Percentiles rank a stretch among this genome's conserved stretches.
These are phyloP conservation scores for Lagocephalus sceleratus DNA, from an alignment of 2,797 vertebrate species.

Conservation along the genomic window DNA sequence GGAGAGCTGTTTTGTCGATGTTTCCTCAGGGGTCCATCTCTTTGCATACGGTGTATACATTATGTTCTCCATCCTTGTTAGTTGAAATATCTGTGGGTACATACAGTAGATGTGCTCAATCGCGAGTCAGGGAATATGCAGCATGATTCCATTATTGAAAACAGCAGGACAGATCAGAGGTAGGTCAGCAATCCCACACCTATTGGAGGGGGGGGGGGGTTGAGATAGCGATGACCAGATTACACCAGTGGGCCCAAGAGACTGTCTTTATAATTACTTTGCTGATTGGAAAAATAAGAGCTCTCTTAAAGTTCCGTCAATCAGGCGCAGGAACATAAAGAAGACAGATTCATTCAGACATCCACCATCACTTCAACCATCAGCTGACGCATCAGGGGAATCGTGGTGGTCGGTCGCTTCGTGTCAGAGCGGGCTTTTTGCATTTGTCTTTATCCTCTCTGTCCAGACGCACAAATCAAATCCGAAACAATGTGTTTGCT, in stretches of 20 bases:
- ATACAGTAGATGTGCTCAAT: constrained; percentile 9
- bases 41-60: constrained; percentile 26
- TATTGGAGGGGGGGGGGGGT: constrained; percentile 46
- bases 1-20: constrained; percentile 8
- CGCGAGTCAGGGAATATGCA: constrained; percentile 11
- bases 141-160: constrained; percentile 45
- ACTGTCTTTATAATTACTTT: constrained; percentile 71
- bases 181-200: constrained; percentile 58
- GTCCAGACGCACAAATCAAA: constrained; percentile 35
- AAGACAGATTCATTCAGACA: not conserved
- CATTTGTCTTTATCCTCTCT: constrained; percentile 25
- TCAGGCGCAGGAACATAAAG: constrained; percentile 46
- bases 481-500: constrained; percentile 45
- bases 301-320: constrained; percentile 67
- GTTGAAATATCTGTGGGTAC: constrained; percentile 8
- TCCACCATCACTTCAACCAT: no score
- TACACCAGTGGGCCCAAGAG: constrained; percentile 62
- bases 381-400: no score
- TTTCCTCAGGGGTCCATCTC: constrained; percentile 14
- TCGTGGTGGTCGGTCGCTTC: no score
- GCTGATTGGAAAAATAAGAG: constrained; percentile 75
- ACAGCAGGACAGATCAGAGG: constrained; percentile 38
- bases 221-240: constrained; percentile 68
- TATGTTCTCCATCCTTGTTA: constrained; percentile 16
- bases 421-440: constrained; percentile 24